phyloP scores from a whole-genome alignment of 2,797 vertebrate genomes.

The Microchirus variegatus region DNA sequence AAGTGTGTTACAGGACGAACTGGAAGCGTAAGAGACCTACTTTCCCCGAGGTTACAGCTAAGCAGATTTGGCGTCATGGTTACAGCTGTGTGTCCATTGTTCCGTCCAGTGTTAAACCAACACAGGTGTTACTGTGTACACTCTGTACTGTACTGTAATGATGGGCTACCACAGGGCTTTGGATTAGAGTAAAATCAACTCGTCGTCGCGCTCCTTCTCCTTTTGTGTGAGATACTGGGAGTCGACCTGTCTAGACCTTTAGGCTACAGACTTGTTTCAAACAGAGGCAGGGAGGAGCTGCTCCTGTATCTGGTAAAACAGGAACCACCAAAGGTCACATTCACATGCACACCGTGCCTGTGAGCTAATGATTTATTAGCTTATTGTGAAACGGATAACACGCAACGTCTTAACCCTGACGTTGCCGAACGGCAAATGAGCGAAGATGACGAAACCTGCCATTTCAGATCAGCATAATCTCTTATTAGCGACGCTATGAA shows the following conservation, averaged over 20 bases:
- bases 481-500: no score
- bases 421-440: neutral
- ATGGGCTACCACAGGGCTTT: constrained; percentile 4
- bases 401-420: neutral
- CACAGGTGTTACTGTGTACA: constrained; percentile 2
- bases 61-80: constrained; percentile 18
- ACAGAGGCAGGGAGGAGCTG: constrained; percentile 47
- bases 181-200: constrained; percentile 35
- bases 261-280: constrained; percentile 47
- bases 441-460: no score
- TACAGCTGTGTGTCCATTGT: constrained; percentile 16
- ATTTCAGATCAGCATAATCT: no score
- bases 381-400: constrained; percentile 9
- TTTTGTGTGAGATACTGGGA: constrained; percentile 47
- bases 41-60: constrained; percentile 9
- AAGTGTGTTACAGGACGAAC: neutral
- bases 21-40: constrained; percentile 1
- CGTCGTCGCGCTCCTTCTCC: constrained; percentile 33
- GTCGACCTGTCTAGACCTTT: constrained; percentile 66
- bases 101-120: constrained; percentile 9
- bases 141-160: constrained; percentile 5
- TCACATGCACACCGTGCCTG: neutral
- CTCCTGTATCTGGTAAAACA: constrained; percentile 30
- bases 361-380: constrained; percentile 26
- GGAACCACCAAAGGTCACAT: constrained; percentile 19